phyloP scores from a whole-genome alignment of 2,113 vertebrate genomes.

The Vanacampus margaritifer region DNA sequence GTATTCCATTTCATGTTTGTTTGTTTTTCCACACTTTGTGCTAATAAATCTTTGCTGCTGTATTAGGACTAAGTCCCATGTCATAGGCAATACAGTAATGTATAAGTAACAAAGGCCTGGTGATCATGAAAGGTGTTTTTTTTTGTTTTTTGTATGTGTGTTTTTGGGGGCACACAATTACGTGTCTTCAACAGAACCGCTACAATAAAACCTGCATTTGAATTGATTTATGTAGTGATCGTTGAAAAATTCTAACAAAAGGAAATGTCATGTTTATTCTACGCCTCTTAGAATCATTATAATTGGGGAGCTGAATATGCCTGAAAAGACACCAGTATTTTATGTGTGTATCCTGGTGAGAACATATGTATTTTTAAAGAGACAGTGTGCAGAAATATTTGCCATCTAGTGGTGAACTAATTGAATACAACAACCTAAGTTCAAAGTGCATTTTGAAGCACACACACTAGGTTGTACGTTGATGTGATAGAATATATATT shows the following conservation, averaged over 20 bases:
- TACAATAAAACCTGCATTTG: neutral
- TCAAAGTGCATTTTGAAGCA: too few species aligned
- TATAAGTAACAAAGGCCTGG: neutral
- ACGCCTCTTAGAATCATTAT: neutral
- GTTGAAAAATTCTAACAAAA: neutral
- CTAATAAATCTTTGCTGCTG: constrained; percentile 16
- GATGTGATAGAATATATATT: too few species aligned
- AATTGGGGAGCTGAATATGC: too few species aligned
- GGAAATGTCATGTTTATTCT: neutral
- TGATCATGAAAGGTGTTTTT: neutral
- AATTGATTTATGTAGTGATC: neutral
- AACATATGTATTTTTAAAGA: too few species aligned
- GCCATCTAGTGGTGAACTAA: too few species aligned
- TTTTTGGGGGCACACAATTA: neutral
- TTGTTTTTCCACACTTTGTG: neutral
- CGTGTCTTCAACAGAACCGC: neutral
- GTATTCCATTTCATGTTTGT: constrained; percentile 21
- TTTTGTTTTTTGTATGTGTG: neutral
- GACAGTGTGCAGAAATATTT: too few species aligned
- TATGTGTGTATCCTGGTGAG: too few species aligned
- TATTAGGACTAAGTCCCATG: constrained; percentile 16
- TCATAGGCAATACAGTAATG: neutral
- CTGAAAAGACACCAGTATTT: too few species aligned
- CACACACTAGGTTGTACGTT: too few species aligned
- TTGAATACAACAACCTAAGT: too few species aligned